phyloP scores from a whole-genome alignment of 2,113 vertebrate species.

The Hippoglossus stenolepis region DNA sequence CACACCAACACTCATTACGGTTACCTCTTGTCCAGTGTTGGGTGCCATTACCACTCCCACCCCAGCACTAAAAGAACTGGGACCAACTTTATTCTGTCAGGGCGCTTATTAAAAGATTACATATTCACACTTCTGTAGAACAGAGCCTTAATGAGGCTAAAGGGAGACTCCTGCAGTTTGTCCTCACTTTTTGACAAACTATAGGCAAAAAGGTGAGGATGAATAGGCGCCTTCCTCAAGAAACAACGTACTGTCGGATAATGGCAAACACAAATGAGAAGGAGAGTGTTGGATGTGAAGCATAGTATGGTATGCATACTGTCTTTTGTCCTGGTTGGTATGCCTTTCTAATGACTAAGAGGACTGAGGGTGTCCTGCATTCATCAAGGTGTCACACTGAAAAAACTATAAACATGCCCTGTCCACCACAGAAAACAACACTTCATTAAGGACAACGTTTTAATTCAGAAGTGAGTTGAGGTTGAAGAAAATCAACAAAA shows the following conservation, averaged over 20 bases:
- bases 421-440: no score
- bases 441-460: not conserved
- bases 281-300: not conserved
- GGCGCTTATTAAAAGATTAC: slow-evolving; percentile 81
- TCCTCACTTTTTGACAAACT: slow-evolving; percentile 72
- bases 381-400: not conserved
- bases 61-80: slow-evolving; percentile 71
- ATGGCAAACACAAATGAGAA: not conserved
- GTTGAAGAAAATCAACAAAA: not conserved
- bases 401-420: not conserved
- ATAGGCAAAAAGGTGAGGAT: slow-evolving; percentile 63
- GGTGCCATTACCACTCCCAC: slow-evolving; percentile 70
- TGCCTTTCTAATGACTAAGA: not conserved
- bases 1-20: slow-evolving; percentile 66
- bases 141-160: slow-evolving; percentile 80
- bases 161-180: slow-evolving; percentile 63
- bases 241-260: not conserved
- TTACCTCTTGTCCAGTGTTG: slow-evolving; percentile 62
- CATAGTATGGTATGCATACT: not conserved
- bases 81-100: slow-evolving; percentile 76
- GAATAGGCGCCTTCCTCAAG: not conserved
- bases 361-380: not conserved
- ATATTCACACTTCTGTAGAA: slow-evolving; percentile 79
- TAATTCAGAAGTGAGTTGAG: not conserved
- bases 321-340: slow-evolving; percentile 12